Base-by-base conservation (phyloP, 2,888 invertebrate genomes). In the Lottia gigantea region DNA sequence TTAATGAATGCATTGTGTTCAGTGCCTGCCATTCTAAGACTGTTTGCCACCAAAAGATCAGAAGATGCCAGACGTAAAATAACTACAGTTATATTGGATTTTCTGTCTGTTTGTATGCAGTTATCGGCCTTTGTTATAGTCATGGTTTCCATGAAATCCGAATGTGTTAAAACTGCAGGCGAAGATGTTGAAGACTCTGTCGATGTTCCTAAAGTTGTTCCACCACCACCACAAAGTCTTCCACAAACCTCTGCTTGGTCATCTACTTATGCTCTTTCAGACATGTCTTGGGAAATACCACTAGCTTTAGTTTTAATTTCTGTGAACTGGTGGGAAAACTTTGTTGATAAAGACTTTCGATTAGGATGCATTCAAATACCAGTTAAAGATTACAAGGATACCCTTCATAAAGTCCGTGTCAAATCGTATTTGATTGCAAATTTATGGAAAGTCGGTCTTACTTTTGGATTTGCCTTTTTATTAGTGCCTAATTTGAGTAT, bases 281-380 rank as follows among this genome's bases (percentile, higher is more conserved):
- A 77, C 69, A 78, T 79, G 78, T 79, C 78, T 11, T 93, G 93
- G 92, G 85, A 91, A 16, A 80, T 93, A 74, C 92, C 93, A 0
- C 77, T 92, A 4, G 91, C 93, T 3, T 90, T 93, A 67, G 79
- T 93, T 46, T 89, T 94, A 40, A 91, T 93, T 69, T 95, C 95
- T 0, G 89, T 92, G 64, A 93, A 93, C 26, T 95, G 95, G 94
- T 95, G 95, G 95, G 93, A 94, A 86, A 95, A 95, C 87, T 95
- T 91, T 86, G 91, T 93, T 7, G 87, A 87, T 62, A 82, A 84
- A 67, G 77, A 82, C 46, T 40, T 80, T 26, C 69, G 71, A 16
- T 19, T 78, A 1, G 78, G 79, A 23, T 76, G 74, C 47, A 49
- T 78, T 11, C 72, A 78, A 26, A 62, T 80, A 12, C 77, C 78